Conservation (phyloP, 1,140 invertebrate genomes). For the Subanguina moxae region DNA sequence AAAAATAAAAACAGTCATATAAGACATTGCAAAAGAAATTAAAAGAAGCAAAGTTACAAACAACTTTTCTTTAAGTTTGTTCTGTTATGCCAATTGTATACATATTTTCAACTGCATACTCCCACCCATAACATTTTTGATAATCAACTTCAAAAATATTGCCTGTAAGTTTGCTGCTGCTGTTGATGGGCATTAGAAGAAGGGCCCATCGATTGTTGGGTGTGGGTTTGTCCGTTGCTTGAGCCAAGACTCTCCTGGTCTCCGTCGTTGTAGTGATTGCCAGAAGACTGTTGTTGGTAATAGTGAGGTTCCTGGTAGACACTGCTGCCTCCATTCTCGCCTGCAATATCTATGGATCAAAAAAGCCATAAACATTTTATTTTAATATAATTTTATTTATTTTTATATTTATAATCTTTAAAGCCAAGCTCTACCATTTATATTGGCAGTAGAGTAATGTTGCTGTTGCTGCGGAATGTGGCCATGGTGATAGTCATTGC, state of each 20-base stretch:
- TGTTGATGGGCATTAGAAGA: too few relatives aligned
- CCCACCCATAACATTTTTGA: too few relatives aligned
- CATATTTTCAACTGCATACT: too few relatives aligned
- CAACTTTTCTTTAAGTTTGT: too few relatives aligned
- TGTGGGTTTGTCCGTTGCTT: constrained; percentile 1
- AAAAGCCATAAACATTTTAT: background rate
- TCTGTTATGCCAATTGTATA: too few relatives aligned
- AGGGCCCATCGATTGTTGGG: background rate
- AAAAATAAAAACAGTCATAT: too few relatives aligned
- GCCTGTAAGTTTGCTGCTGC: too few relatives aligned
- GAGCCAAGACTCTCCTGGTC: constrained; percentile 25
- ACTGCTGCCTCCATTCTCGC: constrained; percentile 9
- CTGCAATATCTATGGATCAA: constrained; percentile 7
- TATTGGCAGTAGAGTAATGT: background rate
- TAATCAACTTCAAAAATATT: too few relatives aligned
- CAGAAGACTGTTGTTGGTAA: constrained; percentile 15
- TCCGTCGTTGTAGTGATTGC: constrained; percentile 11
- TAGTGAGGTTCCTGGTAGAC: constrained; percentile 20
- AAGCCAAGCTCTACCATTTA: background rate
- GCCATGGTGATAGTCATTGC: constrained; percentile 1
- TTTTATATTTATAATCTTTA: too few relatives aligned
- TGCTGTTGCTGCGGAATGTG: constrained; percentile 4
- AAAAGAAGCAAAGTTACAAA: too few relatives aligned
- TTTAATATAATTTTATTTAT: background rate
- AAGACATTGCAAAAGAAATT: too few relatives aligned